Evolutionary conservation across 2,888 invertebrate genomes (phyloP).

Genomic region (Mesochorus sp.): DNA sequence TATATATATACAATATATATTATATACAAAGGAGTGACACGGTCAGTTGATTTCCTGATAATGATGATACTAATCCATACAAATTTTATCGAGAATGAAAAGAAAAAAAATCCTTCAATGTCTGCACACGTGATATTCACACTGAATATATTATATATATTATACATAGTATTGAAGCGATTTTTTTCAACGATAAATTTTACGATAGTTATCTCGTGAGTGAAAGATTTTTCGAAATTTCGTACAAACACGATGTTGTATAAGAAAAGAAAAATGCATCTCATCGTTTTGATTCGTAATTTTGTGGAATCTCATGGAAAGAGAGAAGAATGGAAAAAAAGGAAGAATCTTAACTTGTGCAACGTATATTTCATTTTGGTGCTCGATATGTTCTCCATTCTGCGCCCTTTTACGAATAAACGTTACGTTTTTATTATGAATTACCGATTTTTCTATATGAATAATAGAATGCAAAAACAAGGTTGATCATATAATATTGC

Average conservation of each 20-base stretch:
- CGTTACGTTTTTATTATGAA: constrained; percentile 65
- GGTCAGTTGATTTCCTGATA: constrained; percentile 56
- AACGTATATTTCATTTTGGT: constrained; percentile 77
- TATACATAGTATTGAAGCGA: constrained; percentile 55
- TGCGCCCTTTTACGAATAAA: constrained; percentile 50
- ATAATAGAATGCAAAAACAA: constrained; percentile 58
- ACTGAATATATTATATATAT: constrained; percentile 58
- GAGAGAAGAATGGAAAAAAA: constrained; percentile 27
- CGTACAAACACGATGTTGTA: neutral
- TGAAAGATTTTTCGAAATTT: constrained; percentile 24
- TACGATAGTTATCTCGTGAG: constrained; percentile 20
- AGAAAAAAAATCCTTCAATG: constrained; percentile 48
- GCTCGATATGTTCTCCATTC: constrained; percentile 75
- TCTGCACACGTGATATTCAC: constrained; percentile 69
- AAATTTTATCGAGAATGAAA: constrained; percentile 38
- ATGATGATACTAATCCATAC: constrained; percentile 42
- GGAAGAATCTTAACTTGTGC: constrained; percentile 59
- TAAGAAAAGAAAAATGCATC: neutral
- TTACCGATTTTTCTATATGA: constrained; percentile 75
- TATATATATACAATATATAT: constrained; percentile 13
- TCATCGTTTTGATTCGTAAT: constrained; percentile 18
- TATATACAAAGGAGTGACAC: constrained; percentile 39
- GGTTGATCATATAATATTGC: constrained; percentile 74
- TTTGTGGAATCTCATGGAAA: constrained; percentile 45
- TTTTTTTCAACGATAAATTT: constrained; percentile 27